Conservation (phyloP, 2,888 invertebrate genomes). For the Aquatica leii region DNA sequence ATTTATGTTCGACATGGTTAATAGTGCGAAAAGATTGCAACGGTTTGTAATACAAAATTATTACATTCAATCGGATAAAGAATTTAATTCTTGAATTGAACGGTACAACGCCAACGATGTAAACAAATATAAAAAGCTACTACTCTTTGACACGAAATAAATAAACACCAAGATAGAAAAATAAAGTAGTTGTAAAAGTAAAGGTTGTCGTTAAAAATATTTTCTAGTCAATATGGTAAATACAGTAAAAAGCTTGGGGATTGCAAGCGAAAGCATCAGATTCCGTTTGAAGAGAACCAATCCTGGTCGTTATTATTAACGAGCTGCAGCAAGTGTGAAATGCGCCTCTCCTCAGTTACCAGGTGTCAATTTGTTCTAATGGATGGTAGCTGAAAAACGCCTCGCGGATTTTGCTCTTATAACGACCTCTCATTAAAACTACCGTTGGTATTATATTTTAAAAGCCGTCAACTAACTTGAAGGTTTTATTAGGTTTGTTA, state of each 20-base stretch:
- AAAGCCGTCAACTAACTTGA: slow-evolving; percentile 45
- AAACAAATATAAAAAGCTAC: too few species aligned
- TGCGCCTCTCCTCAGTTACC: slow-evolving; percentile 53
- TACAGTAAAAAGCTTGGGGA: slow-evolving; percentile 14
- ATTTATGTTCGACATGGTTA: too few species aligned
- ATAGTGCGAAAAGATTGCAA: too few species aligned
- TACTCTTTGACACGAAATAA: too few species aligned
- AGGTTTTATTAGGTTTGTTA: slow-evolving; percentile 41
- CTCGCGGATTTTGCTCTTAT: slow-evolving; percentile 50
- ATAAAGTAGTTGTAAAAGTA: too few species aligned
- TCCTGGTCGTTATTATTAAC: slow-evolving; percentile 57
- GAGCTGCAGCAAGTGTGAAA: slow-evolving; percentile 53
- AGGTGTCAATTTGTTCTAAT: slow-evolving; percentile 64
- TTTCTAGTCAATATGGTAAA: slow-evolving; percentile 24
- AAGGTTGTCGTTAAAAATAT: not conserved
- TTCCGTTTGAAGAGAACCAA: slow-evolving; percentile 50
- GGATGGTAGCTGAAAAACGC: slow-evolving; percentile 57
- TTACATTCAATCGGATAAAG: too few species aligned
- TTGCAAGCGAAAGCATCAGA: slow-evolving; percentile 32
- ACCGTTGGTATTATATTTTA: slow-evolving; percentile 49
- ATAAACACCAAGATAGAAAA: too few species aligned
- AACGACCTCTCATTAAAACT: slow-evolving; percentile 54
- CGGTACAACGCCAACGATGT: too few species aligned
- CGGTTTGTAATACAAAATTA: too few species aligned
- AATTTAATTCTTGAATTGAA: too few species aligned